These are phyloP conservation scores for Mythimna loreyi DNA, from an alignment of 2,888 invertebrate genomes.

Conservation along the genomic window DNA sequence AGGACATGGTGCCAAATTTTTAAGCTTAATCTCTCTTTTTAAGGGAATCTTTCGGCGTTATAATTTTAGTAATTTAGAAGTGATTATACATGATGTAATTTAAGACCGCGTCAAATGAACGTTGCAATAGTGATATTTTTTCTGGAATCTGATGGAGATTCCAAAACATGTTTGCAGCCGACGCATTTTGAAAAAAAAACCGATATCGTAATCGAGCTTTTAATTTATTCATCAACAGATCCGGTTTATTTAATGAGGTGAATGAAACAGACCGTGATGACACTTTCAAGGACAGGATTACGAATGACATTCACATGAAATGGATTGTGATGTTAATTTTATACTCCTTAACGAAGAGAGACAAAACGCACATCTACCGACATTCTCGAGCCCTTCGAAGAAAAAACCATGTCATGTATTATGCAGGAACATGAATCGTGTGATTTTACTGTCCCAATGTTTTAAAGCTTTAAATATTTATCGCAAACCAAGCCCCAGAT, in stretches of 20 bases:
- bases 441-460: constrained; percentile 48
- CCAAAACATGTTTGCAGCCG: constrained; percentile 6
- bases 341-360: constrained; percentile 11
- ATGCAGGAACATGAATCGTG: constrained; percentile 56
- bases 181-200: constrained; percentile 17
- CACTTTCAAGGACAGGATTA: constrained; percentile 63
- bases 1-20: too few relatives aligned
- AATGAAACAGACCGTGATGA: constrained; percentile 58
- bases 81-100: not conserved
- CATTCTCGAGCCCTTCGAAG: constrained; percentile 12
- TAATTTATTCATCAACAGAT: constrained; percentile 54
- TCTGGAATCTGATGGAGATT: not conserved
- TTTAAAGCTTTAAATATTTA: constrained; percentile 55
- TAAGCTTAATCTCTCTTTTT: too few relatives aligned
- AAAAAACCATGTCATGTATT: constrained; percentile 42
- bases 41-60: too few relatives aligned
- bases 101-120: not conserved
- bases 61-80: too few relatives aligned
- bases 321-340: constrained; percentile 54
- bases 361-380: constrained; percentile 21
- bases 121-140: not conserved
- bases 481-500: constrained; percentile 9
- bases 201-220: constrained; percentile 27
- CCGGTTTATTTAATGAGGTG: constrained; percentile 53
- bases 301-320: constrained; percentile 47